These are phyloP conservation scores for Myotis lucifugus DNA, from an alignment of 2,113 vertebrate genomes.

Conservation along the genomic window DNA sequence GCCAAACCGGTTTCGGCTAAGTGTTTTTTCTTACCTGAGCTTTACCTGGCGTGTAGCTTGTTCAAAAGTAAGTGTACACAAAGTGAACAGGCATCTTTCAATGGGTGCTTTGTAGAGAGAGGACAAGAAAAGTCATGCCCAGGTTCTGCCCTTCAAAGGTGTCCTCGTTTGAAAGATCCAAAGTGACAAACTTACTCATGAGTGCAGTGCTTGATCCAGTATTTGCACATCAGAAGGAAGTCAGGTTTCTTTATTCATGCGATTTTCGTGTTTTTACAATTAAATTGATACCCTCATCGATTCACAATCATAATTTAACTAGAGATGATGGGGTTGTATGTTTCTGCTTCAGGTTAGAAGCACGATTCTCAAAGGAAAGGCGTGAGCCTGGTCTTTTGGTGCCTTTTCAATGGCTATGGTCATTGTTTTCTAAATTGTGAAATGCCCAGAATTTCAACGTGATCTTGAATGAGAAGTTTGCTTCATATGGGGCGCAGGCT, in stretches of 20 bases:
- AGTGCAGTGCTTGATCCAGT: neutral
- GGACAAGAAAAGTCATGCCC: neutral
- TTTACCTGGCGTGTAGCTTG: neutral
- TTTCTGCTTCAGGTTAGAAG: neutral
- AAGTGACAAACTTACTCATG: neutral
- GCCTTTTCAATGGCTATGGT: neutral
- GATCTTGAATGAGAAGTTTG: neutral
- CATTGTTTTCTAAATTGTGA: neutral
- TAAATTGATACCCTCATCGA: neutral
- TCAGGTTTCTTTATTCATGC: neutral
- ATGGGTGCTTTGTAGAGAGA: neutral
- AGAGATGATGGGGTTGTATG: neutral
- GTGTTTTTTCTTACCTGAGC: neutral
- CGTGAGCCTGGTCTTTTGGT: neutral
- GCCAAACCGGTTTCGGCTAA: no score
- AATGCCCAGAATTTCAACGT: neutral
- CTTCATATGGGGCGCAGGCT: neutral
- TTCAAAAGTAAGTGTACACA: neutral
- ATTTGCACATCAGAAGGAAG: neutral
- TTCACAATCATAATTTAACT: neutral
- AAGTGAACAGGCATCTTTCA: neutral
- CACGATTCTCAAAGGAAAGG: neutral
- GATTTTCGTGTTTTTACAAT: neutral
- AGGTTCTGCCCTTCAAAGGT: neutral
- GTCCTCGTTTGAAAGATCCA: neutral